phyloP scores from a whole-genome alignment of 1,140 invertebrate species.

The Eupristina koningsbergeri region DNA sequence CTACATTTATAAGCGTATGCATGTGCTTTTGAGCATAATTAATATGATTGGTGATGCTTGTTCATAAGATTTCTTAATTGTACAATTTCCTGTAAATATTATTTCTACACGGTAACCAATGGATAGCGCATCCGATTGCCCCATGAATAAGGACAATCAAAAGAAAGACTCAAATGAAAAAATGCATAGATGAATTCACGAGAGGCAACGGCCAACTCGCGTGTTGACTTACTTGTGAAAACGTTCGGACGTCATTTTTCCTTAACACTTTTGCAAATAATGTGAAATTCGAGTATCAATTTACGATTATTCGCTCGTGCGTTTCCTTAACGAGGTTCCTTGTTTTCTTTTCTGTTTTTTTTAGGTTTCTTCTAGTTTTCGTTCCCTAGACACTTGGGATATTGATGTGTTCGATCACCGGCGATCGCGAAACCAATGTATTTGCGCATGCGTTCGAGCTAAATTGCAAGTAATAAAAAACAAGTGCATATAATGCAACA shows the following conservation, averaged over 20 bases:
- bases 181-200: not conserved
- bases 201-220: not conserved
- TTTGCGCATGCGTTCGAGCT: not conserved
- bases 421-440: not conserved
- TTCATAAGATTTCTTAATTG: too few species aligned
- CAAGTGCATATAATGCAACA: not conserved
- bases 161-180: not conserved
- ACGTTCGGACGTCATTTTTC: slow-evolving; percentile 68
- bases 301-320: too few species aligned
- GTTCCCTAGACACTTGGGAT: not conserved
- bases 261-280: slow-evolving; percentile 24
- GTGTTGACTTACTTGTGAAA: slow-evolving; percentile 69
- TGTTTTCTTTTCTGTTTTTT: not conserved
- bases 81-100: too few species aligned
- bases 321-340: not conserved
- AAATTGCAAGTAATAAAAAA: not conserved
- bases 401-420: not conserved
- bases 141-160: too few species aligned
- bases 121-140: too few species aligned
- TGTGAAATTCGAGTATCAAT: not conserved
- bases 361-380: not conserved
- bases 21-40: not conserved
- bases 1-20: not conserved
- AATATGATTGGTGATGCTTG: slow-evolving; percentile 7
- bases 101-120: too few species aligned